Evolutionary conservation across 2,113 vertebrate species (phyloP).

Genomic region (Hydrolagus affinis): DNA sequence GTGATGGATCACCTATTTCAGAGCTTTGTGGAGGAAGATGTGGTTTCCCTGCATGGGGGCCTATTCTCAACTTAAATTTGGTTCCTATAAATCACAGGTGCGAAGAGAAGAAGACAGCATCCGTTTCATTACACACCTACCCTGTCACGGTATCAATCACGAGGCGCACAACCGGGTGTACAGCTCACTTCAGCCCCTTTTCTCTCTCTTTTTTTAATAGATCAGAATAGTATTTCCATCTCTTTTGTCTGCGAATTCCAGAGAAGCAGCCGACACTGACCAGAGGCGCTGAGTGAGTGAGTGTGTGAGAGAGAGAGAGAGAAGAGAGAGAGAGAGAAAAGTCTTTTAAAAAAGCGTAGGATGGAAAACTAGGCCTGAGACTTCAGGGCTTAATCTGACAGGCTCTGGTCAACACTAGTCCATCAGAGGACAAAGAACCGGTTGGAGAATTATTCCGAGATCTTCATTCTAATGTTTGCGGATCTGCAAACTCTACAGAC

Average conservation of each 20-base stretch:
- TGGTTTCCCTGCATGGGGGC: slow-evolving; percentile 74
- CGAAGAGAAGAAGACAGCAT: slow-evolving; percentile 69
- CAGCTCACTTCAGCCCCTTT: slow-evolving; percentile 66
- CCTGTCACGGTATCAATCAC: slow-evolving; percentile 75
- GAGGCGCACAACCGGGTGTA: slow-evolving; percentile 58
- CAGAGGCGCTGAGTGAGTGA: neutral
- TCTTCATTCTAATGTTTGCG: slow-evolving; percentile 9
- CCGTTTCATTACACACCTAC: slow-evolving; percentile 82
- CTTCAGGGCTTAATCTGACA: neutral
- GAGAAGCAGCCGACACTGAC: neutral
- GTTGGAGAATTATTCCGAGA: neutral
- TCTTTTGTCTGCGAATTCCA: slow-evolving; percentile 14
- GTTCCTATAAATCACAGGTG: slow-evolving; percentile 81
- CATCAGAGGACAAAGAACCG: neutral
- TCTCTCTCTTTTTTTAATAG: slow-evolving; percentile 44
- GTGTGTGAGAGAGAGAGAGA: neutral
- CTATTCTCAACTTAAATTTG: slow-evolving; percentile 83
- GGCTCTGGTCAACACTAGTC: neutral
- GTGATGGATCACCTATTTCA: slow-evolving; percentile 96
- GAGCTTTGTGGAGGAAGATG: slow-evolving; percentile 71
- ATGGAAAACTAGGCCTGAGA: neutral
- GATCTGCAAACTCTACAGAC: too few relatives aligned
- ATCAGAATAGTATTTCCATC: neutral
- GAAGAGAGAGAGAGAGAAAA: slow-evolving; percentile 13
- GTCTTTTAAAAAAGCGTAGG: neutral